Conservation (phyloP, 1,140 invertebrate species). For the Drosophila jambulina region DNA sequence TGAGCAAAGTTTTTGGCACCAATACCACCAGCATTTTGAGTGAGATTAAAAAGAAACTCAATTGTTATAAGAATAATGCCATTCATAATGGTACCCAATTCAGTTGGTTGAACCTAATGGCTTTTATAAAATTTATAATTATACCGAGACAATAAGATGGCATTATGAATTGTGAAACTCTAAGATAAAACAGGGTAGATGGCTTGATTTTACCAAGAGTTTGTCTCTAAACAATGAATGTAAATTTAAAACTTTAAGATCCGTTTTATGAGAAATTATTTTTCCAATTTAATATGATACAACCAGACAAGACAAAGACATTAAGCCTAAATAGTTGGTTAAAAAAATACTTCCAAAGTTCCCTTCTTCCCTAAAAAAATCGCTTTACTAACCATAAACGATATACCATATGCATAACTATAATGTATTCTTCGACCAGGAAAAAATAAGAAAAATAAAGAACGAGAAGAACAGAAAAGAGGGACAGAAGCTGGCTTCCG, state of each 20-base stretch:
- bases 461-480: constrained; percentile 12
- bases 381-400: neutral
- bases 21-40: constrained; percentile 3
- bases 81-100: neutral
- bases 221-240: neutral
- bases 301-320: too few relatives aligned
- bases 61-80: constrained; percentile 2
- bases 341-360: too few relatives aligned
- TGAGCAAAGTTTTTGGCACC: constrained; percentile 37
- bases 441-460: constrained; percentile 10
- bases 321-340: too few relatives aligned
- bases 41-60: constrained; percentile 17
- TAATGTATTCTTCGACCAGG: constrained; percentile 14
- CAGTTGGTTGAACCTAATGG: neutral
- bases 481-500: constrained; percentile 58
- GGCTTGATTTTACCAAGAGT: neutral
- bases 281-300: too few relatives aligned
- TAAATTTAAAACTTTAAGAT: neutral
- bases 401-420: constrained; percentile 29
- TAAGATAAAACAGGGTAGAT: neutral
- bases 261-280: neutral
- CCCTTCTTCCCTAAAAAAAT: neutral
- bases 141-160: neutral
- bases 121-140: neutral
- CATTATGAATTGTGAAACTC: too few relatives aligned